These are phyloP conservation scores for Chloroceryle aenea DNA, from an alignment of 2,113 vertebrate species.

Conservation along the genomic window DNA sequence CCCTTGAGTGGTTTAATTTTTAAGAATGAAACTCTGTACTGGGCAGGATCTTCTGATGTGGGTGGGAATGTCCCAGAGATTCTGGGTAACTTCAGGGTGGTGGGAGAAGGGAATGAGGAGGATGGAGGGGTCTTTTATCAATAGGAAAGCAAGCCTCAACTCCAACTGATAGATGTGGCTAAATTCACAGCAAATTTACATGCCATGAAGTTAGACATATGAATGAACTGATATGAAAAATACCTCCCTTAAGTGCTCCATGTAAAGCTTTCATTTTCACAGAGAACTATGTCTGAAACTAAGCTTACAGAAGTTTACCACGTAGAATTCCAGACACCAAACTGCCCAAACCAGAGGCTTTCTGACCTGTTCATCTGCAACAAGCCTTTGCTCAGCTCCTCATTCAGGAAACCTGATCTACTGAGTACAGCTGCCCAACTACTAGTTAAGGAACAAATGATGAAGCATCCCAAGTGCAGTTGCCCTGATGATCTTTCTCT, in stretches of 20 bases:
- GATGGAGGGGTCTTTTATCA: background rate
- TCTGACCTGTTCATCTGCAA: background rate
- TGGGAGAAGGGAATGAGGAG: background rate
- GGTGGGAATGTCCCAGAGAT: background rate
- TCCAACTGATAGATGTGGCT: background rate
- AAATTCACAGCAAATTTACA: background rate
- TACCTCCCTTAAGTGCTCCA: background rate
- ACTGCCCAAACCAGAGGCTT: background rate
- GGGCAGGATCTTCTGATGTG: background rate
- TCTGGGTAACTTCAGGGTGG: background rate
- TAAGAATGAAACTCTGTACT: constrained; percentile 46
- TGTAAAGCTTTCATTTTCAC: constrained; percentile 15
- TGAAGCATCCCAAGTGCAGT: background rate
- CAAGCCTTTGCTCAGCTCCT: background rate
- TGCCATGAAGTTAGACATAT: background rate
- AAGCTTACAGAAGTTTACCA: background rate
- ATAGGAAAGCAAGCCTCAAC: background rate
- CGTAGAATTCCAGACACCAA: background rate
- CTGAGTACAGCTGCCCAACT: constrained; percentile 9
- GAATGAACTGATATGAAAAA: background rate
- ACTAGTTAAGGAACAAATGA: constrained; percentile 49
- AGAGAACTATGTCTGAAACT: background rate
- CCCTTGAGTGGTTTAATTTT: background rate
- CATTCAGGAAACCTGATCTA: constrained; percentile 21
- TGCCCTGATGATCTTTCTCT: background rate